Evolutionary conservation across 1,140 invertebrate genomes (phyloP), one percentile per base, ranked within the genome.

Genomic region (Oryzaephilus surinamensis): DNA sequence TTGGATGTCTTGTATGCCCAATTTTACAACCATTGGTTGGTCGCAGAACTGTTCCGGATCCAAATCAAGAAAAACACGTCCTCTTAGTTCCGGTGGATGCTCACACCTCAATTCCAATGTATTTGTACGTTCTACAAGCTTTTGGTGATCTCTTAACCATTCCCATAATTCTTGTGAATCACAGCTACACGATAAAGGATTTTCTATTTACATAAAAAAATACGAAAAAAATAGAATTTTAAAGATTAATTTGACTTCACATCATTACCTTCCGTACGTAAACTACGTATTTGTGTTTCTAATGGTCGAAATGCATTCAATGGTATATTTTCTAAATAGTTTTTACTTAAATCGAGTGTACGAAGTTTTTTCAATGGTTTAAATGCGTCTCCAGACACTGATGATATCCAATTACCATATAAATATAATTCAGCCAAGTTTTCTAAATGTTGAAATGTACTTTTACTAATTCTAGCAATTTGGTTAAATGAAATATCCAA

Each of bases 1-100:
- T 61, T 89, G 84, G 19, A 91, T 83, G 58, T 90, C 85, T 64
- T 86, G 80, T 46, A 90, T 84, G 39, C 82, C 82, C 15, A 93
- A 68, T 59, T 83, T 80, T 26, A 81, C 67, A 43, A 91, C 76
- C 45, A 88, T 65, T 4, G 85, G 85, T 32, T 79, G 70, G 38
- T 85, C 79, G 57, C 87, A 93, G 54, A 93, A 83, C 51, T 79
- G 74, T 41, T 79, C 76, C 6, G 84, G 78, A 51, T 83, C 77
- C 47, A 90, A 67, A 38, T 80, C 76, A 11, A 86, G 63, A 61
- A 92, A 84, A 41, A 78, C 67, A 42, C 75, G 71, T 12, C 83
- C 82, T 33, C 74, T 70, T 27, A 90, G 67, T 60, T 84, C 78
- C 27, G 80, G 73, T 0, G 86, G 85, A 46, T 83, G 74, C 55